Evolutionary conservation across 2,888 invertebrate genomes (phyloP).

Genomic region (Lycia hirtaria): DNA sequence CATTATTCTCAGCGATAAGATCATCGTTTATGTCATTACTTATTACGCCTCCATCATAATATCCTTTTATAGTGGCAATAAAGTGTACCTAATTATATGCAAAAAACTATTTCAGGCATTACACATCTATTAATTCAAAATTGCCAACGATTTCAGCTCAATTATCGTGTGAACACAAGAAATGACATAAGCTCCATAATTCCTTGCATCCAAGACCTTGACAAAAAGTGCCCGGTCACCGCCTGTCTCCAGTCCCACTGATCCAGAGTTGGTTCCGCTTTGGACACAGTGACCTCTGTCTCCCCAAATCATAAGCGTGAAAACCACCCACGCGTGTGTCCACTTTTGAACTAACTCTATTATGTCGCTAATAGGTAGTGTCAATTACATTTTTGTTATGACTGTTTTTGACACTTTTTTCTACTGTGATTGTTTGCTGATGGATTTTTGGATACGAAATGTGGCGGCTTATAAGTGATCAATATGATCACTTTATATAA

Average conservation of each 20-base stretch:
- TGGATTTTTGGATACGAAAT: no score
- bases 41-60: no score
- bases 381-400: slow-evolving; percentile 24
- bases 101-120: no score
- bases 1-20: no score
- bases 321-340: slow-evolving; percentile 63
- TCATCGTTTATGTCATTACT: no score
- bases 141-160: background rate
- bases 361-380: slow-evolving; percentile 30
- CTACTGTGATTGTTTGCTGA: no score
- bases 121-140: background rate
- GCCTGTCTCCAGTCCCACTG: slow-evolving; percentile 57
- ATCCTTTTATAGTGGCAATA: no score
- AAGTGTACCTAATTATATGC: no score
- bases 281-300: slow-evolving; percentile 48
- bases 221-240: slow-evolving; percentile 30
- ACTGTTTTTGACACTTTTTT: slow-evolving; percentile 17
- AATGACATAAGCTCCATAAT: slow-evolving; percentile 11
- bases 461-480: no score
- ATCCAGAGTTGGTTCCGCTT: slow-evolving; percentile 50
- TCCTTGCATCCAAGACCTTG: slow-evolving; percentile 49
- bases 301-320: slow-evolving; percentile 67
- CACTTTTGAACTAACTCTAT: slow-evolving; percentile 13
- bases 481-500: no score
- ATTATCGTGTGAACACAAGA: slow-evolving; percentile 32